Evolutionary conservation across 2,113 vertebrate species (phyloP).

Genomic region (Phocoena sinus): DNA sequence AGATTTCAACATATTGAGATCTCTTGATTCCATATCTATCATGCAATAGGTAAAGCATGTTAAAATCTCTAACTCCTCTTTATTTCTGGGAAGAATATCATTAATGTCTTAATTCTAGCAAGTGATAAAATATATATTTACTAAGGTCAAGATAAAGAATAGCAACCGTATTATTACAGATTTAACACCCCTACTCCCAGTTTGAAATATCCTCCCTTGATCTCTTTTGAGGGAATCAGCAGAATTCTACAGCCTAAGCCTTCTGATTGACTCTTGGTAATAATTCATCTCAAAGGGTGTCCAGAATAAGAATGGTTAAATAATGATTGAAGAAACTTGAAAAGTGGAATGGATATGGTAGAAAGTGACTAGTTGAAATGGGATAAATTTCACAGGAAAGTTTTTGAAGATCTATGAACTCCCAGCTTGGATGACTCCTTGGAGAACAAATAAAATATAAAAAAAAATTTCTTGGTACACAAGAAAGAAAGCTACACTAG

Average conservation of each 20-base stretch:
- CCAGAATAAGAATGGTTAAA: not conserved
- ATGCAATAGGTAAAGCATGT: not conserved
- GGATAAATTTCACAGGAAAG: not conserved
- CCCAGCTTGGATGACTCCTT: not conserved
- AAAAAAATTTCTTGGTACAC: not conserved
- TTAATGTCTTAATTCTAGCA: not conserved
- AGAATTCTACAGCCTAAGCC: not conserved
- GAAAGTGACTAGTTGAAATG: not conserved
- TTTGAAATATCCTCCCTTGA: not conserved
- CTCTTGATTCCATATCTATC: not conserved
- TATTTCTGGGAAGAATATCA: not conserved
- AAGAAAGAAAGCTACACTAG: not conserved
- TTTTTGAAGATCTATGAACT: not conserved
- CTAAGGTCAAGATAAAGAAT: not conserved
- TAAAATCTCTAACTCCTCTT: not conserved
- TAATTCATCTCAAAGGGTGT: not conserved
- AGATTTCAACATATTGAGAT: not conserved
- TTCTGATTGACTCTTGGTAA: not conserved
- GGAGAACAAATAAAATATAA: not conserved
- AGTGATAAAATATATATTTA: not conserved
- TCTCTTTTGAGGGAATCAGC: not conserved
- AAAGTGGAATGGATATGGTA: not conserved
- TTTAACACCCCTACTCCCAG: not conserved
- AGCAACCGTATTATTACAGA: not conserved
- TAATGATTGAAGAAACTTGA: not conserved